Evolutionary conservation across 2,888 invertebrate genomes (phyloP).

Genomic region (Agonopterix heracliana): DNA sequence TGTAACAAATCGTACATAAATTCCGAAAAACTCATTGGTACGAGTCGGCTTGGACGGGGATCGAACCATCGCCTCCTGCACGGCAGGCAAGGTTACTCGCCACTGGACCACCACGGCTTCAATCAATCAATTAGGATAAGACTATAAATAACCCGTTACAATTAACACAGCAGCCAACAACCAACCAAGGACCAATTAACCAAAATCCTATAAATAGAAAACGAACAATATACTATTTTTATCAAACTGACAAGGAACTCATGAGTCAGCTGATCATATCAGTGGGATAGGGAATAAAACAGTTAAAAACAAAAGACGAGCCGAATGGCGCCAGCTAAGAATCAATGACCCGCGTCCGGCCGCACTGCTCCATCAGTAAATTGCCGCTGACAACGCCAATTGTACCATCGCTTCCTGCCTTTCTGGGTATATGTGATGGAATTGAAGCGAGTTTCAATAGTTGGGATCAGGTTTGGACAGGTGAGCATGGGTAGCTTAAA

Average conservation of each 20-base stretch:
- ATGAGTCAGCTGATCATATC: conserved; percentile 15
- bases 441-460: conserved; percentile 1
- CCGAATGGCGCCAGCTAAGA: conserved; percentile 61
- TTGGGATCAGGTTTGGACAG: background rate
- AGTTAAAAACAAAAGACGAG: conserved; percentile 41
- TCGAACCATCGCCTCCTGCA: too few relatives aligned
- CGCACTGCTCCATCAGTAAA: conserved; percentile 54
- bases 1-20: too few relatives aligned
- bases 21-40: too few relatives aligned
- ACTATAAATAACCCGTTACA: too few relatives aligned
- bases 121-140: too few relatives aligned
- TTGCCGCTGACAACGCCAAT: conserved; percentile 68
- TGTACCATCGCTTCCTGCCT: conserved; percentile 67
- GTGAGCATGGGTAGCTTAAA: too few relatives aligned
- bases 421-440: background rate
- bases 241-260: conserved; percentile 12
- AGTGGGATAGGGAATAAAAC: conserved; percentile 2
- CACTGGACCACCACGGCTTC: too few relatives aligned
- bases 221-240: conserved; percentile 11
- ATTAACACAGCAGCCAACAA: too few relatives aligned
- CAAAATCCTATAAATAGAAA: background rate
- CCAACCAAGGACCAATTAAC: too few relatives aligned
- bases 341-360: conserved; percentile 72
- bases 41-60: too few relatives aligned
- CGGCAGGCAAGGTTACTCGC: too few relatives aligned